phyloP scores from a whole-genome alignment of 2,888 invertebrate species.

The Apodemia duryi region DNA sequence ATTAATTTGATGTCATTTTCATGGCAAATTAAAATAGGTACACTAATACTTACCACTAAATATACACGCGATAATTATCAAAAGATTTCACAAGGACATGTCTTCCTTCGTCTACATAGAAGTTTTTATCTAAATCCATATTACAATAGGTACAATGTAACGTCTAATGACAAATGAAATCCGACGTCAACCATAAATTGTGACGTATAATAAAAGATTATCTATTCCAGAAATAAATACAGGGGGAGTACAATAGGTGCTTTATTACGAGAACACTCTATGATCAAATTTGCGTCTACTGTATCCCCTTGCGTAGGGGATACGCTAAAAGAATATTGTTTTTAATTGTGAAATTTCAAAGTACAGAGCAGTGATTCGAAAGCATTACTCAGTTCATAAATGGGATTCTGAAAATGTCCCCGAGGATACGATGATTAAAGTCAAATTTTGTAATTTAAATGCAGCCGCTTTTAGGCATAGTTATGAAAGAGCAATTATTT shows the following conservation, averaged over 20 bases:
- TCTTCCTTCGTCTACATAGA: background rate
- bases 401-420: constrained; percentile 9
- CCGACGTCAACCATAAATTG: constrained; percentile 67
- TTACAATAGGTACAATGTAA: constrained; percentile 31
- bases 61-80: background rate
- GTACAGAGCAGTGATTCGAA: constrained; percentile 4
- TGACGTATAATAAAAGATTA: constrained; percentile 74
- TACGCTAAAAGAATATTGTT: constrained; percentile 3
- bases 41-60: no score
- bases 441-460: background rate
- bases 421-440: constrained; percentile 1
- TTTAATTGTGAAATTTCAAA: constrained; percentile 10
- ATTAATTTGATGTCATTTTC: no score
- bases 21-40: no score
- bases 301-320: constrained; percentile 33
- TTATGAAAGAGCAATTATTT: no score
- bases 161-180: constrained; percentile 66
- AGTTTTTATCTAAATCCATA: constrained; percentile 4
- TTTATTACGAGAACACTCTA: constrained; percentile 59
- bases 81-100: background rate
- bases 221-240: constrained; percentile 70
- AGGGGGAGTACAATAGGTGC: constrained; percentile 66
- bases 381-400: constrained; percentile 3
- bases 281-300: constrained; percentile 37
- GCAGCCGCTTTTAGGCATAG: no score